Evolutionary conservation across 30 jellyfish, hydroid and myxozoan genomes (phyloP).

Genomic region (Pseudorhiza aurosa): DNA sequence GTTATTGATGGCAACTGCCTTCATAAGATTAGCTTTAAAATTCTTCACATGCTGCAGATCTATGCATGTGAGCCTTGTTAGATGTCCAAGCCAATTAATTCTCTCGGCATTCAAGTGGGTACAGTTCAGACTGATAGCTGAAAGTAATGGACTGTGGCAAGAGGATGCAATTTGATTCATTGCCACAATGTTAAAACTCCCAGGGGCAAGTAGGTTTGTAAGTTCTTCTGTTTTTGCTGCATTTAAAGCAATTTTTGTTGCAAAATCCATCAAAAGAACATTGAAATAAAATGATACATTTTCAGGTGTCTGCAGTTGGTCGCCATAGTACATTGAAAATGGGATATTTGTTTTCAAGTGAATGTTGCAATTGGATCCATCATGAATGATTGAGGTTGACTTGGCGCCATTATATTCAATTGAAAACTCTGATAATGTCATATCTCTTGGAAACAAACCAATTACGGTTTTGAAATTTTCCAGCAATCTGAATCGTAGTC

Average conservation of each 20-base stretch:
- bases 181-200: constrained; percentile 75
- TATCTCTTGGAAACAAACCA: constrained; percentile 53
- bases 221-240: constrained; percentile 81
- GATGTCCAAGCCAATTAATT: constrained; percentile 94
- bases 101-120: constrained; percentile 71
- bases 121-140: constrained; percentile 73
- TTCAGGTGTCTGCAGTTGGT: neutral
- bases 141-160: constrained; percentile 41
- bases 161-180: constrained; percentile 80
- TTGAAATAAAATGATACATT: constrained; percentile 74
- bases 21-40: constrained; percentile 84
- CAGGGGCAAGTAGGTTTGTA: constrained; percentile 81
- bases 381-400: constrained; percentile 45
- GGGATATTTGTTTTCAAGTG: constrained; percentile 39
- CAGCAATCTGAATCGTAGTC: constrained; percentile 61
- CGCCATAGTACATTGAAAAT: constrained; percentile 51
- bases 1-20: constrained; percentile 77
- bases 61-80: constrained; percentile 64
- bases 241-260: constrained; percentile 67
- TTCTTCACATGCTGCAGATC: constrained; percentile 70
- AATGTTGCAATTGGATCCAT: constrained; percentile 48
- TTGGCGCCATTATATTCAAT: constrained; percentile 71
- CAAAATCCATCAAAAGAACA: constrained; percentile 78
- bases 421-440: constrained; percentile 70
- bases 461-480: constrained; percentile 70